A percentile compares a stretch with the other conserved stretches of the same genome.
Evolutionary conservation across 2,113 vertebrate species (phyloP).

Genomic region (Felis chaus): DNA sequence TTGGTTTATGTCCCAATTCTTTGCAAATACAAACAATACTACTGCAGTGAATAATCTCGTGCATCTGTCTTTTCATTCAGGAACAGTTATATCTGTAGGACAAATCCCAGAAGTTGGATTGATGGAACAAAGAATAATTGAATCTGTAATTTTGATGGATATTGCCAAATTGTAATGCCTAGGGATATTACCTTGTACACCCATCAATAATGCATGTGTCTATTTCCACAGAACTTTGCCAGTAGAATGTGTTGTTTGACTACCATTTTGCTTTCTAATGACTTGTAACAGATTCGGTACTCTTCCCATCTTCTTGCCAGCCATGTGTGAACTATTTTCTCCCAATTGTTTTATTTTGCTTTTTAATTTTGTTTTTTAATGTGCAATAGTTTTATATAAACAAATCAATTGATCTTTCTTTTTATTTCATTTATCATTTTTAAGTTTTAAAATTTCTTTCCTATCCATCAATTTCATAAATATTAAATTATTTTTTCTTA

Average conservation of each 20-base stretch:
- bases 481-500: conserved; percentile 13
- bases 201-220: not conserved
- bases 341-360: not conserved
- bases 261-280: not conserved
- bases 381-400: not conserved
- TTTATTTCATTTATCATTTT: conserved; percentile 24
- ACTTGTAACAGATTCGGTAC: not conserved
- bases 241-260: not conserved
- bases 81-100: not conserved
- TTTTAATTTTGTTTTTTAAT: conserved; percentile 22
- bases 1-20: not conserved
- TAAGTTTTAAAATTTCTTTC: conserved; percentile 37
- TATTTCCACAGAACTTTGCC: not conserved
- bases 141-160: not conserved
- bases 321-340: not conserved
- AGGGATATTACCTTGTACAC: not conserved
- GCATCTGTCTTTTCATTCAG: not conserved
- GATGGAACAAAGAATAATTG: not conserved
- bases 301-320: not conserved
- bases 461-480: conserved; percentile 19
- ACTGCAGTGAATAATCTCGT: not conserved
- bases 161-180: not conserved
- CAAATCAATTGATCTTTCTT: not conserved
- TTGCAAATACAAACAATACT: not conserved
- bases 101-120: not conserved